A percentile compares a stretch with the other conserved stretches of the same genome.
Evolutionary conservation across 2,113 vertebrate genomes (phyloP).

Genomic region (Bubo scandiacus): DNA sequence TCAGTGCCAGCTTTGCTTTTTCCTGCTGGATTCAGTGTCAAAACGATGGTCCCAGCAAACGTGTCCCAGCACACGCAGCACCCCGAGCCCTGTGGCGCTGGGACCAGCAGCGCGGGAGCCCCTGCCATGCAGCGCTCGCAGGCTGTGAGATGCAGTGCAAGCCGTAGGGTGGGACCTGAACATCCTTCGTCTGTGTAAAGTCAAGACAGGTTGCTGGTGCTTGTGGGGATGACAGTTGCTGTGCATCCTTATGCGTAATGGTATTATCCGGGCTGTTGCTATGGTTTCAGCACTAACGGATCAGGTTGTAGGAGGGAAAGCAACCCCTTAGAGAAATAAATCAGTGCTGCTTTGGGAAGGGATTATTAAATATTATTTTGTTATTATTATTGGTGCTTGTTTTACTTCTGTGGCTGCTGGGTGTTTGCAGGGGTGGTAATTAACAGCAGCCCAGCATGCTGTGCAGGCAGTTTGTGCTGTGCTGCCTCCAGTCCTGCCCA

Average conservation of each 20-base stretch:
- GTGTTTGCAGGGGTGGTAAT: not conserved
- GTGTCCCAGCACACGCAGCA: rapidly evolving
- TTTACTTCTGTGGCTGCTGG: not conserved
- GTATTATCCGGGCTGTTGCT: not conserved
- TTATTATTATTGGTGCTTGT: not conserved
- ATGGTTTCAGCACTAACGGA: not conserved
- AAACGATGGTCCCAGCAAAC: rapidly evolving
- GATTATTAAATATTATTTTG: not conserved
- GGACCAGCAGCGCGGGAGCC: not conserved
- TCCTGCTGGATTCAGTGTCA: not conserved
- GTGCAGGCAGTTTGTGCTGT: not conserved
- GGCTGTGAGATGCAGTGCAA: not conserved
- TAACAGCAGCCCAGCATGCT: rapidly evolving
- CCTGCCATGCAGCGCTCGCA: rapidly evolving
- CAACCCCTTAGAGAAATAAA: not conserved
- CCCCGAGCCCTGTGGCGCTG: rapidly evolving
- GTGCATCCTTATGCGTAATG: not conserved
- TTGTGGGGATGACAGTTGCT: not conserved
- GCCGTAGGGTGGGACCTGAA: not conserved
- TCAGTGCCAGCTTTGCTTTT: not conserved
- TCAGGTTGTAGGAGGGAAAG: not conserved
- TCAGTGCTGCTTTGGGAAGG: not conserved
- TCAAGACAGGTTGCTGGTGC: not conserved
- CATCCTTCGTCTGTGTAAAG: not conserved
- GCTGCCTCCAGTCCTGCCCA: not conserved